A percentile compares a stretch with the other conserved stretches of the same genome.
Conservation (phyloP, 2,113 vertebrate genomes). For the Zootoca vivipara region DNA sequence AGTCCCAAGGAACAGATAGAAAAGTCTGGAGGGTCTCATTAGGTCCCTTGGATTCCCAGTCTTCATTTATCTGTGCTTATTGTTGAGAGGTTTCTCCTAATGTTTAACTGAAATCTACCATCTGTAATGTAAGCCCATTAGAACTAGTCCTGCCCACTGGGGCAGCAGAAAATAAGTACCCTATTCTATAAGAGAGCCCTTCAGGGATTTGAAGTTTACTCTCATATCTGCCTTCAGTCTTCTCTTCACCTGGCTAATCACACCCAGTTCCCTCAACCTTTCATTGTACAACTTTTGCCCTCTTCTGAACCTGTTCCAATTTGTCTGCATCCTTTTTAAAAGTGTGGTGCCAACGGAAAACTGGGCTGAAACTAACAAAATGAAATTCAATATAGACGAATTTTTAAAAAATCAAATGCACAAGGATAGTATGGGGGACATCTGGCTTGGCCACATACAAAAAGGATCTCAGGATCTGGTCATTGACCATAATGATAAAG, state of each 20-base stretch:
- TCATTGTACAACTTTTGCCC: not conserved
- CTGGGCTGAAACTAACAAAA: too few species aligned
- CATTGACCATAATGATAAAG: too few species aligned
- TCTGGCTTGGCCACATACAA: too few species aligned
- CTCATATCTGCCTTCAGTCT: not conserved
- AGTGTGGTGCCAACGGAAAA: too few species aligned
- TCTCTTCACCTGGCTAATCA: not conserved
- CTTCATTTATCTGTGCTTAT: not conserved
- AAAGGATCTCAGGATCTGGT: too few species aligned
- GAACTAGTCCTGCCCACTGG: not conserved
- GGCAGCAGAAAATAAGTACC: not conserved
- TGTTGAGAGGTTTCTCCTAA: not conserved
- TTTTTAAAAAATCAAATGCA: too few species aligned
- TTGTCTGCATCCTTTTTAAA: too few species aligned
- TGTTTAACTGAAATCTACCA: not conserved
- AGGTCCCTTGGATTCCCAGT: not conserved
- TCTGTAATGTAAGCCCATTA: not conserved
- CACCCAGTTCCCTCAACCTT: not conserved
- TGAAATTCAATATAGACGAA: too few species aligned
- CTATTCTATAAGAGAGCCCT: too few species aligned
- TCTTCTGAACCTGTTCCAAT: not conserved
- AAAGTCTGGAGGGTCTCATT: not conserved
- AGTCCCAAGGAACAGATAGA: too few species aligned
- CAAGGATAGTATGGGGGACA: too few species aligned
- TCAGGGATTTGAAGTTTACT: not conserved